These are phyloP conservation scores for Theristus sp. DNA, from an alignment of 2,888 invertebrate species.

Conservation along the genomic window DNA sequence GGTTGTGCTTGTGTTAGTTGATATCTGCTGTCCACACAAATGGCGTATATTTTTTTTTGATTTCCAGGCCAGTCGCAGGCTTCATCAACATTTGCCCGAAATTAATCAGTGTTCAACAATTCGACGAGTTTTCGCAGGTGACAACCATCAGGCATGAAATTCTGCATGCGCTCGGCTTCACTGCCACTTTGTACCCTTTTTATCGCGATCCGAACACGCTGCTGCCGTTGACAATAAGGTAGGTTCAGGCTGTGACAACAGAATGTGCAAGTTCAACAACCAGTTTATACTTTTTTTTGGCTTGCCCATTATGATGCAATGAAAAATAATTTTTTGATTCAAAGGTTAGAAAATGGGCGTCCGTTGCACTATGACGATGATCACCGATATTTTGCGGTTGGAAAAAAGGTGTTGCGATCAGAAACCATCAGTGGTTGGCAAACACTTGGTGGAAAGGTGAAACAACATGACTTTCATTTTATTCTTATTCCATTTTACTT, in stretches of 20 bases:
- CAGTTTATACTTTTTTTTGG: not conserved
- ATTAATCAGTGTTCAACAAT: constrained; percentile 69
- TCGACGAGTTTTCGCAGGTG: constrained; percentile 61
- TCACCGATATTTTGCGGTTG: not conserved
- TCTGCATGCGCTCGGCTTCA: constrained; percentile 88
- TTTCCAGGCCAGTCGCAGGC: constrained; percentile 74
- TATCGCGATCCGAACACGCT: constrained; percentile 51
- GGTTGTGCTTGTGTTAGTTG: no score
- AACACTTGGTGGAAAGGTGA: constrained; percentile 34
- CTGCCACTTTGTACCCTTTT: constrained; percentile 86
- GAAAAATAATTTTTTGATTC: not conserved
- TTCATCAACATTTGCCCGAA: constrained; percentile 97
- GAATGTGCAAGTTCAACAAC: not conserved
- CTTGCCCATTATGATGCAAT: not conserved
- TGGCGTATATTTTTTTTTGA: no score
- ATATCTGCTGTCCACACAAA: no score
- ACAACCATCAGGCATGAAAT: constrained; percentile 98
- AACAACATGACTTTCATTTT: no score
- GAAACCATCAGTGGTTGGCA: not conserved
- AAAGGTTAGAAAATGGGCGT: not conserved
- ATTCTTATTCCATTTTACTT: no score
- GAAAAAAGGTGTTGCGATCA: not conserved
- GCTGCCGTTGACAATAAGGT: constrained; percentile 49
- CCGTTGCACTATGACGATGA: not conserved
- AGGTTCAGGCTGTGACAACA: no score